These are phyloP conservation scores for Origma solitaria DNA, from an alignment of 2,113 vertebrate species.

Conservation along the genomic window DNA sequence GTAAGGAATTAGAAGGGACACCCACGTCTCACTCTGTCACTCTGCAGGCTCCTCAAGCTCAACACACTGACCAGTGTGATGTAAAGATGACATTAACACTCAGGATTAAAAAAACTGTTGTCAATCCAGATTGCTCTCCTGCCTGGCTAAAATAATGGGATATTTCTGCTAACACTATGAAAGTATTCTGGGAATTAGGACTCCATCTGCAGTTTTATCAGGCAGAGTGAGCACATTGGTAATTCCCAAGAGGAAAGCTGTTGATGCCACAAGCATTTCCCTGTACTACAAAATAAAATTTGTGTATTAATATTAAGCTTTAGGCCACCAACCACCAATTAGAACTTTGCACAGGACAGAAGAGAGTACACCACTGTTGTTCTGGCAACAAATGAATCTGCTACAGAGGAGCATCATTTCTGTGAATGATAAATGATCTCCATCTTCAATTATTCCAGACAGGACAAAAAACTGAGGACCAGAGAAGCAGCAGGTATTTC, in stretches of 20 bases:
- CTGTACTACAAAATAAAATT: neutral
- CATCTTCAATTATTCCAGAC: neutral
- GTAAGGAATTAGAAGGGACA: neutral
- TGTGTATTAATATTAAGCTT: neutral
- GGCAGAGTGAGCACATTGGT: neutral
- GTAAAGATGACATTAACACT: neutral
- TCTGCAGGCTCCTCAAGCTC: neutral
- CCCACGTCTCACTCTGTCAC: neutral
- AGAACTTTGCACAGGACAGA: neutral
- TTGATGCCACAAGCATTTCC: neutral
- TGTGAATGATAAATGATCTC: neutral
- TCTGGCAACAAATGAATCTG: neutral
- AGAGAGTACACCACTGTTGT: neutral
- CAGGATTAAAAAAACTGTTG: neutral
- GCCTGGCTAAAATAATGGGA: neutral
- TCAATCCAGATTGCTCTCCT: neutral
- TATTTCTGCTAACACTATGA: neutral
- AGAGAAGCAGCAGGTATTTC: neutral
- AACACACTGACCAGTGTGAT: neutral
- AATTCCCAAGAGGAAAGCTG: neutral
- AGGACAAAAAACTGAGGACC: neutral
- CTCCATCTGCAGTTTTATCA: neutral
- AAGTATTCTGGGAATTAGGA: neutral
- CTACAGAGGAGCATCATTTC: neutral
- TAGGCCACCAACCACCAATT: neutral